phyloP scores from a whole-genome alignment of 1,140 invertebrate species.

The Tetramorium parvispinum region DNA sequence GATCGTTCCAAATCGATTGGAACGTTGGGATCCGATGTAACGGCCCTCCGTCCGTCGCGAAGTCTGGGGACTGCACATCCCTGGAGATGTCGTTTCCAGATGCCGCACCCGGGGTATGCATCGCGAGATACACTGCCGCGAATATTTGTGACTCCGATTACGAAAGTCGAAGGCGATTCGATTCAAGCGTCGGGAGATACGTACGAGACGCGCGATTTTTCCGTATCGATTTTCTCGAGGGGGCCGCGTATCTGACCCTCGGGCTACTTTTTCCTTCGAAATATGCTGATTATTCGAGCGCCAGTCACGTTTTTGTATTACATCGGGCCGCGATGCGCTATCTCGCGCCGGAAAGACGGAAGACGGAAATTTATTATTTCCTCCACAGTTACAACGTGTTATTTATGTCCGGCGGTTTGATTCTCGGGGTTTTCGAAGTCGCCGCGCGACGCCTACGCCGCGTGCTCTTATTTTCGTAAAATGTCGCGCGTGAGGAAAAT shows the following conservation, averaged over 20 bases:
- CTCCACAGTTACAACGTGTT: slow-evolving; percentile 32
- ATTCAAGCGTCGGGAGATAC: slow-evolving; percentile 24
- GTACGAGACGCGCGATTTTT: background rate
- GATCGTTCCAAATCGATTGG: slow-evolving; percentile 31
- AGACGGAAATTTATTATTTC: slow-evolving; percentile 58
- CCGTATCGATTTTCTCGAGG: slow-evolving; percentile 11
- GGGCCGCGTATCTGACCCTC: background rate
- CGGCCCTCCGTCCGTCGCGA: slow-evolving; percentile 30
- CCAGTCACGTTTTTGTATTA: slow-evolving; percentile 66
- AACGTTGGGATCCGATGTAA: slow-evolving; percentile 27
- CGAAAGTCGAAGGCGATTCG: slow-evolving; percentile 45
- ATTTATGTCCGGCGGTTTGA: slow-evolving; percentile 54
- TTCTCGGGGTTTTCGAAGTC: slow-evolving; percentile 27
- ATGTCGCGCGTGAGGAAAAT: slow-evolving; percentile 34
- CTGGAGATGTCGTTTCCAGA: slow-evolving; percentile 49
- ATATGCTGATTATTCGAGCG: slow-evolving; percentile 51
- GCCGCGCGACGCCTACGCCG: background rate
- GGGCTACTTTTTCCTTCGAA: slow-evolving; percentile 20
- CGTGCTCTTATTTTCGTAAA: slow-evolving; percentile 50
- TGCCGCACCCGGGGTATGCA: slow-evolving; percentile 31
- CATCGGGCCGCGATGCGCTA: slow-evolving; percentile 25
- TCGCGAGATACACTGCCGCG: slow-evolving; percentile 35
- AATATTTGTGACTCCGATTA: slow-evolving; percentile 54
- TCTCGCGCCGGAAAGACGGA: slow-evolving; percentile 26
- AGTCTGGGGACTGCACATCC: slow-evolving; percentile 23